Percentiles rank a stretch among this genome's conserved stretches.
Evolutionary conservation across 1,140 invertebrate genomes (phyloP).

Genomic region (Pseudomyrmex pallidus): DNA sequence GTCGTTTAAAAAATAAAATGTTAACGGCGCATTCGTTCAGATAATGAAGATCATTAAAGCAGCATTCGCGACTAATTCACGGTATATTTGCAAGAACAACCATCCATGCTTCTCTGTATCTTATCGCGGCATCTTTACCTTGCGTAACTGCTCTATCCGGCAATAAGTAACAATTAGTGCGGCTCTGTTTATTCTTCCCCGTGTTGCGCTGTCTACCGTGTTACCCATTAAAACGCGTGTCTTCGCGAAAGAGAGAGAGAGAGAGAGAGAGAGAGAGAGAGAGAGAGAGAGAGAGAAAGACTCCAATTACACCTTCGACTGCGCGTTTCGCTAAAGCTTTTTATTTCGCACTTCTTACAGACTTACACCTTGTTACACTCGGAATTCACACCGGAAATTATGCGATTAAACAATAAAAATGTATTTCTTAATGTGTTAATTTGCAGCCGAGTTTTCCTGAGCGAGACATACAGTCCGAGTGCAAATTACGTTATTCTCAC

Average conservation of each 20-base stretch:
- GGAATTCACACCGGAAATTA: background rate
- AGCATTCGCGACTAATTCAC: constrained; percentile 45
- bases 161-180: constrained; percentile 67
- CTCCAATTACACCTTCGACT: constrained; percentile 12
- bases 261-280: too few relatives aligned
- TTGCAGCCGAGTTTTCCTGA: background rate
- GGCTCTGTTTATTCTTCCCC: constrained; percentile 10
- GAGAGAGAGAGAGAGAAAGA: background rate
- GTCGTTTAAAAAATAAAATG: constrained; percentile 44
- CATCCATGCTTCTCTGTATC: constrained; percentile 14
- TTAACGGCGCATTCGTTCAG: constrained; percentile 18
- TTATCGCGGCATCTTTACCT: constrained; percentile 29
- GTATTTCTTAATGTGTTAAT: background rate
- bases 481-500: background rate
- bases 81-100: constrained; percentile 37
- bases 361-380: background rate
- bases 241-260: background rate
- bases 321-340: constrained; percentile 4
- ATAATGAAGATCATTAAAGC: constrained; percentile 49
- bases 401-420: background rate
- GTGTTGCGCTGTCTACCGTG: background rate
- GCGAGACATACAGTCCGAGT: background rate
- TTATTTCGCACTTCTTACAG: constrained; percentile 1
- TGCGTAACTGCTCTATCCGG: constrained; percentile 50
- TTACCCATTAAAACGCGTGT: constrained; percentile 29